These are phyloP conservation scores for Pollicipes pollicipes DNA, from an alignment of 1,140 invertebrate species.

Conservation along the genomic window DNA sequence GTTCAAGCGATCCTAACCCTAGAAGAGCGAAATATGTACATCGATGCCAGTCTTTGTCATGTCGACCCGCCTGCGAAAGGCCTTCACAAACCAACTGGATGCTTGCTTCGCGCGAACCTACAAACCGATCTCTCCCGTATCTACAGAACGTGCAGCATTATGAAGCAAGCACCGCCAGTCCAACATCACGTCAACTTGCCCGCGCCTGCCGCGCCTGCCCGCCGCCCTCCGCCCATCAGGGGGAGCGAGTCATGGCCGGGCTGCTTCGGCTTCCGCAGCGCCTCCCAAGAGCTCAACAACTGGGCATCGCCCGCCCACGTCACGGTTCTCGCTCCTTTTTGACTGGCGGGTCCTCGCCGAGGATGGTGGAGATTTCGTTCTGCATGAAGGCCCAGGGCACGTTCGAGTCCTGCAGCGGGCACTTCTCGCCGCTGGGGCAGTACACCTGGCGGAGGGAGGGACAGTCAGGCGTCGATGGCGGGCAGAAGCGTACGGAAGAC, in stretches of 20 bases:
- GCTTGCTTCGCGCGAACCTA: neutral
- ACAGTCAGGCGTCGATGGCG: neutral
- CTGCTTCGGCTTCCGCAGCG: too few relatives aligned
- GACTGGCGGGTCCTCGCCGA: constrained; percentile 40
- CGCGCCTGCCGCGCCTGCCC: too few relatives aligned
- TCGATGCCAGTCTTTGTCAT: neutral
- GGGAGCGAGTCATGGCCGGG: too few relatives aligned
- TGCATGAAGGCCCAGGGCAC: constrained; percentile 99
- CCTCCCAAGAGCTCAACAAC: too few relatives aligned
- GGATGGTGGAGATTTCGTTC: constrained; percentile 91
- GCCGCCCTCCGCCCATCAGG: too few relatives aligned
- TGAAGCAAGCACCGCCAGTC: neutral
- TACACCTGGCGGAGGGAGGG: constrained; percentile 48
- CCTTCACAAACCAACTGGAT: neutral
- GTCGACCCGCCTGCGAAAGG: neutral
- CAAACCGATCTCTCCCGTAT: neutral
- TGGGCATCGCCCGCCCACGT: too few relatives aligned
- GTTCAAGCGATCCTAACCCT: neutral
- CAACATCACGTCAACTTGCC: neutral
- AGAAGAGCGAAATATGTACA: neutral
- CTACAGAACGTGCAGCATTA: neutral
- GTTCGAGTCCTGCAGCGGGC: constrained; percentile 86
- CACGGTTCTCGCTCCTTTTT: constrained; percentile 85
- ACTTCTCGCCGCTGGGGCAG: constrained; percentile 86
- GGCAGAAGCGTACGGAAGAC: too few relatives aligned